These are phyloP conservation scores for Prolemur simus DNA, from an alignment of 2,113 vertebrate genomes.

Conservation along the genomic window DNA sequence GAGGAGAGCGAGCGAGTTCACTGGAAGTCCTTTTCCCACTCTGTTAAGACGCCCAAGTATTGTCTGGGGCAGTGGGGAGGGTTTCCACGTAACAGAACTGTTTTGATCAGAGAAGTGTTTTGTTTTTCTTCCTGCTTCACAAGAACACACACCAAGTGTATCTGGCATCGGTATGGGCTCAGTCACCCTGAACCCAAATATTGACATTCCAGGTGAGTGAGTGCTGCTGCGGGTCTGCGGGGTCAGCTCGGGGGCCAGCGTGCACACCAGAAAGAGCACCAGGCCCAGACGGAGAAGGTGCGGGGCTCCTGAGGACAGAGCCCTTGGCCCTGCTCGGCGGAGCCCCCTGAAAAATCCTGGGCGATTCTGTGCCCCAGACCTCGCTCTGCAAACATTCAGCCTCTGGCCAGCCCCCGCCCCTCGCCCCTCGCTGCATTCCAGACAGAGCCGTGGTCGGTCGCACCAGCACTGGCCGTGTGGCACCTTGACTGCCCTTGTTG, in stretches of 20 bases:
- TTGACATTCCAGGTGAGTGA: slow-evolving; percentile 44
- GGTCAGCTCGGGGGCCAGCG: not conserved
- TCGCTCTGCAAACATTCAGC: not conserved
- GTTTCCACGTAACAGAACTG: not conserved
- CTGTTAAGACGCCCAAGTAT: not conserved
- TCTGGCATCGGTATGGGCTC: not conserved
- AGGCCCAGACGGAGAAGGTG: accelerated
- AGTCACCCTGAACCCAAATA: slow-evolving; percentile 51
- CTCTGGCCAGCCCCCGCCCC: not conserved
- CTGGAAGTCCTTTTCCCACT: not conserved
- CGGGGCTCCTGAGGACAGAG: accelerated
- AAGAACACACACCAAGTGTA: not conserved
- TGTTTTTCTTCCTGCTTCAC: slow-evolving; percentile 30
- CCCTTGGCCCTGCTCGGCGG: accelerated
- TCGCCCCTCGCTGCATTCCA: not conserved
- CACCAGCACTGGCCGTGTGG: accelerated
- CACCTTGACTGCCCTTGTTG: not conserved
- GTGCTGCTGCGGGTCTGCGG: not conserved
- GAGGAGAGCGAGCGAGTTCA: not conserved
- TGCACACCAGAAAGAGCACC: accelerated
- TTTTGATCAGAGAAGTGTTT: not conserved
- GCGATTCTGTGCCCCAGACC: accelerated
- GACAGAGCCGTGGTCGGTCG: not conserved
- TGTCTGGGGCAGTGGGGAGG: not conserved
- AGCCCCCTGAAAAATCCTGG: accelerated